Conservation (phyloP, 2,888 invertebrate genomes). For the Drymonia ruficornis region DNA sequence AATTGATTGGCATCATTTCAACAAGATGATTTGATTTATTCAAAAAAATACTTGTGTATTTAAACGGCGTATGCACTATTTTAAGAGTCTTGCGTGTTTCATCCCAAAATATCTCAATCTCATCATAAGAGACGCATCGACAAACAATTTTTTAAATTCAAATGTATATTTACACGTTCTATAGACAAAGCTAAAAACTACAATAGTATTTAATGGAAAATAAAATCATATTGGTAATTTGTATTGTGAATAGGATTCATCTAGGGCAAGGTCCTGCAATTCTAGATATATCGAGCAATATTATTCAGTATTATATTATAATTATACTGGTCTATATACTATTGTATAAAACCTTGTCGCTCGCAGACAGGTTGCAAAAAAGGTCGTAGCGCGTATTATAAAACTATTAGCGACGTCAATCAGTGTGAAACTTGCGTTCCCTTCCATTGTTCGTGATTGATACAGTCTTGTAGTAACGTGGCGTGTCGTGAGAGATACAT, state of each 20-base stretch:
- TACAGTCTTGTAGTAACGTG: neutral
- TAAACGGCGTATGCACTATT: too few species aligned
- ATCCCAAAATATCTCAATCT: too few species aligned
- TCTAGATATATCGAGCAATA: neutral
- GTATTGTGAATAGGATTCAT: neutral
- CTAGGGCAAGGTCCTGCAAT: neutral
- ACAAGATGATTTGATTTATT: too few species aligned
- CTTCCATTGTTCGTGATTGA: conserved; percentile 3
- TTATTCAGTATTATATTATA: neutral
- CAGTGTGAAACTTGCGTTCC: conserved; percentile 2
- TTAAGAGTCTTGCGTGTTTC: too few species aligned
- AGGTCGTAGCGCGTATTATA: conserved; percentile 29
- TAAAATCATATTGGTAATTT: too few species aligned
- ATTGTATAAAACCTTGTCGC: conserved; percentile 28
- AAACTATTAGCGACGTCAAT: conserved; percentile 22
- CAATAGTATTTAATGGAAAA: too few species aligned
- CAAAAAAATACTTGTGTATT: too few species aligned
- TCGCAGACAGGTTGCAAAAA: conserved; percentile 28
- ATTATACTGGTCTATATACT: neutral
- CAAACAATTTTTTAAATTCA: too few species aligned
- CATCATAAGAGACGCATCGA: too few species aligned
- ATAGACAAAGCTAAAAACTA: too few species aligned
- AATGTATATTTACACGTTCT: too few species aligned
- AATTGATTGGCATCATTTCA: too few species aligned
- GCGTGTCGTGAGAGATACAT: neutral